Evolutionary conservation across 2,888 invertebrate genomes (phyloP), one percentile per base, ranked within the genome.

Genomic region (Parnassius apollo): DNA sequence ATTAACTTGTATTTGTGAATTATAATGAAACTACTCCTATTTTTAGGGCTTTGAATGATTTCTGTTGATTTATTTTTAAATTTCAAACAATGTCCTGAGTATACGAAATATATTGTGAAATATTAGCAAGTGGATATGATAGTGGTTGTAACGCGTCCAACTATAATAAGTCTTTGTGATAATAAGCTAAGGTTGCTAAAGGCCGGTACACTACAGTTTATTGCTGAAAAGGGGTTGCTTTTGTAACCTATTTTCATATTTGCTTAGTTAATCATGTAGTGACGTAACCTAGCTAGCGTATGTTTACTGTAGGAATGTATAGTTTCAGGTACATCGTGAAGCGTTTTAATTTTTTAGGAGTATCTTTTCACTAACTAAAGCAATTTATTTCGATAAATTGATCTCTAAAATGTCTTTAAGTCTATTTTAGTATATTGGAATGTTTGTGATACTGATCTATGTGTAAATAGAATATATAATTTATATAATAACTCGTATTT

Each of bases 391-490:
- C 35, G 57, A 51, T 63, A 59, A 45, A 59, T 55, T 87, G 88
- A 88, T 89, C 88, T 89, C 88, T 78, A 71, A 81, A 78, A 56
- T 82, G 86, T 85, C 85, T 88, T 86, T 78, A 85, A 83, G 65
- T 71, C 59, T 68, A 71, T 71, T 65, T 66, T 80, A 79, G 75
- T 71, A 67, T 81, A 75, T 72, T 74, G 76, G 71, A 74, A 79
- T 80, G 77, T 80, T 81, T 84, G 86, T 86, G 86, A 86, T 87
- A 86, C 75, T 71, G 78, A 25, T 58, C 50, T 62, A 64, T 58
- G 54, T 66, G 49, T 51, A 62, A n/a, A 60, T 63, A 50, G 12
- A 42, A 50, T 18, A 13, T 12, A 49, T 49, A 3, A 8, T 49
- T 49, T 49, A 13, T 49, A 13, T 12, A 8, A 13, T 49, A 49